These are phyloP conservation scores for Drosophila borborema DNA, from an alignment of 2,888 invertebrate genomes.

Conservation along the genomic window DNA sequence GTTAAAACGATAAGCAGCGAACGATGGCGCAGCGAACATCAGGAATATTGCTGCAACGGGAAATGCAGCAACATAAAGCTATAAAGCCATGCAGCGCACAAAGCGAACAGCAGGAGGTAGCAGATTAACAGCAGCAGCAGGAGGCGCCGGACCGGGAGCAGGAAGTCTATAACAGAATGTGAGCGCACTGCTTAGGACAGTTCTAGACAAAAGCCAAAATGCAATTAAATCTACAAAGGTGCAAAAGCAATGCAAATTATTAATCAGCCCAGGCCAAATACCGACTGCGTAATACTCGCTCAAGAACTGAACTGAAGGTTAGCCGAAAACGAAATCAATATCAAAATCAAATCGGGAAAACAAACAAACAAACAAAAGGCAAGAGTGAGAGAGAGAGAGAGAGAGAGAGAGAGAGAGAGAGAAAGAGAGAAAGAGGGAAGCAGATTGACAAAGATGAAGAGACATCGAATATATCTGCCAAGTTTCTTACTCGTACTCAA, in stretches of 20 bases:
- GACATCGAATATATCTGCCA: too few relatives aligned
- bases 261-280: not conserved
- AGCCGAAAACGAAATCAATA: too few relatives aligned
- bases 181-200: not conserved
- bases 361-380: too few relatives aligned
- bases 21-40: constrained; percentile 50
- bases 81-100: constrained; percentile 15
- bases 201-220: constrained; percentile 48
- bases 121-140: not conserved
- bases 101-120: not conserved
- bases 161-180: not conserved
- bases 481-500: too few relatives aligned
- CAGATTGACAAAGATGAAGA: too few relatives aligned
- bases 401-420: too few relatives aligned
- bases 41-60: constrained; percentile 55
- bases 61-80: constrained; percentile 57
- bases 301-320: not conserved
- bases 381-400: not conserved
- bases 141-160: too few relatives aligned
- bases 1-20: constrained; percentile 75
- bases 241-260: constrained; percentile 43
- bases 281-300: not conserved
- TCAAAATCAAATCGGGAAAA: not conserved
- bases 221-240: constrained; percentile 47
- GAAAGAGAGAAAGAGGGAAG: too few relatives aligned